Conservation (phyloP, 2,888 invertebrate genomes). For the Marasmarcha lunaedactyla region DNA sequence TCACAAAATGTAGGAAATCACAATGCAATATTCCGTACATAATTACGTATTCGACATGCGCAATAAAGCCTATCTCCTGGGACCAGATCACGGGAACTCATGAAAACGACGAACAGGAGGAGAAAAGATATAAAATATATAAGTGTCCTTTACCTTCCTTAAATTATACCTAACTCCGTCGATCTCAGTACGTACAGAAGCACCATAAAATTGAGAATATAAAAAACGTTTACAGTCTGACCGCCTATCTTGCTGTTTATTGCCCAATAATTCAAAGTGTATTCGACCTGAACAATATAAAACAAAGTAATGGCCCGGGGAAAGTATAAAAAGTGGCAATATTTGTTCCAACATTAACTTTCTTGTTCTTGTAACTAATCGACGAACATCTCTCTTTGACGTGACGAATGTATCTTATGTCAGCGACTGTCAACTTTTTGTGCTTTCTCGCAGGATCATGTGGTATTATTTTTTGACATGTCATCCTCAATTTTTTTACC, state of each 20-base stretch:
- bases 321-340: constrained; percentile 1
- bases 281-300: constrained; percentile 1
- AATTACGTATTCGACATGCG: no score
- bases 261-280: constrained; percentile 1
- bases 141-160: constrained; percentile 1
- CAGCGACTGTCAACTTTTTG: background rate
- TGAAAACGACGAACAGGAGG: background rate
- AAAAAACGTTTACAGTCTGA: constrained; percentile 1
- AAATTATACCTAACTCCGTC: background rate
- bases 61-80: no score
- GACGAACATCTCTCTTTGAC: background rate
- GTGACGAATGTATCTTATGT: background rate
- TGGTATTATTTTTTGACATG: no score
- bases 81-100: no score
- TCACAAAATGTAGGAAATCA: no score
- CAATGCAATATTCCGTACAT: no score
- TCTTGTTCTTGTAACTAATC: background rate
- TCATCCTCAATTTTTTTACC: no score
- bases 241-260: constrained; percentile 1
- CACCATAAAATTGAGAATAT: background rate
- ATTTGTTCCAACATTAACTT: background rate
- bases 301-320: background rate
- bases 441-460: no score
- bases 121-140: background rate
- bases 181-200: background rate